These are phyloP conservation scores for Parasteatoda lunata DNA, from an alignment of 2,888 invertebrate species.

Conservation along the genomic window DNA sequence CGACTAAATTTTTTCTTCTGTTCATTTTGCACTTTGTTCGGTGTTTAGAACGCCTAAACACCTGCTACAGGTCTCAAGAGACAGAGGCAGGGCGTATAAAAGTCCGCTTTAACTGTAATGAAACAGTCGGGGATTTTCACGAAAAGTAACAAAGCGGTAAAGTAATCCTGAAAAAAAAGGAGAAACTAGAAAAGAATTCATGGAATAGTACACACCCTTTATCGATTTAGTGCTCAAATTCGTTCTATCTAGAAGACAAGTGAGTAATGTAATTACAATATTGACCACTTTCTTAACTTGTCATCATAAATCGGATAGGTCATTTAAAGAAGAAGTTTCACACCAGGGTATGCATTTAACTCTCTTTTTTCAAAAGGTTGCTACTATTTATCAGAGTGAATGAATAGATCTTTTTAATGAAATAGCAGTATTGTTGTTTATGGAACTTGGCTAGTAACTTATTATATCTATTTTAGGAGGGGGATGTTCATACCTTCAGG, in stretches of 20 bases:
- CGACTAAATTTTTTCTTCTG: not conserved
- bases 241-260: not conserved
- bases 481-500: no score
- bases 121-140: not conserved
- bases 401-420: not conserved
- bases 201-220: conserved; percentile 4
- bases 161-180: not conserved
- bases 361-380: not conserved
- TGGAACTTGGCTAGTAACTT: not conserved
- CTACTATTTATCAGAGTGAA: not conserved
- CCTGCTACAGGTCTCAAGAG: not conserved
- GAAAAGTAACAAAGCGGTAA: not conserved
- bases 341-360: not conserved
- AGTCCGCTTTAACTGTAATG: not conserved
- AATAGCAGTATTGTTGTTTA: not conserved
- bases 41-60: conserved; percentile 1
- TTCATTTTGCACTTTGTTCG: not conserved
- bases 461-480: not conserved
- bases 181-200: not conserved
- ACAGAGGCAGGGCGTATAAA: not conserved
- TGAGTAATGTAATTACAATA: conserved; percentile 28
- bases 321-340: conserved; percentile 22
- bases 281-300: conserved; percentile 21
- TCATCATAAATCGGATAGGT: conserved; percentile 11
- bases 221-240: not conserved